These are phyloP conservation scores for Zaprionus kolodkinae DNA, from an alignment of 1,140 invertebrate species.

Conservation along the genomic window DNA sequence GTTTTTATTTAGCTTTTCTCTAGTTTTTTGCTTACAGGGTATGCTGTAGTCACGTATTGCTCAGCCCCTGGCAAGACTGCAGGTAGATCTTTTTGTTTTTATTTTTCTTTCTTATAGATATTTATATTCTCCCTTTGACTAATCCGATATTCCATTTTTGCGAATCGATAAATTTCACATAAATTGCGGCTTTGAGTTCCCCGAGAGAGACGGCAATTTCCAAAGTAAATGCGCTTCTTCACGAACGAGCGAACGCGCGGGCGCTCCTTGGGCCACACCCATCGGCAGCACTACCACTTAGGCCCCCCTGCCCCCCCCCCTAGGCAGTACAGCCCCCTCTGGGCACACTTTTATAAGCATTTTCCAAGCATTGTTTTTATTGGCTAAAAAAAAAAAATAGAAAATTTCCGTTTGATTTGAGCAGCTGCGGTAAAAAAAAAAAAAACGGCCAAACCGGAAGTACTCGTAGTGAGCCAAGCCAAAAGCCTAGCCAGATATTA, in stretches of 20 bases:
- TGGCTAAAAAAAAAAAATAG: slow-evolving; percentile 25
- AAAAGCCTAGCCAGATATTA: slow-evolving; percentile 30
- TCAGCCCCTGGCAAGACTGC: slow-evolving; percentile 16
- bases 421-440: slow-evolving; percentile 31
- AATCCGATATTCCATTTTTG: slow-evolving; percentile 60
- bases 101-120: slow-evolving; percentile 1
- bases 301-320: not conserved
- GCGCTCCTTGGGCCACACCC: slow-evolving; percentile 68
- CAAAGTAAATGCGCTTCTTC: slow-evolving; percentile 66
- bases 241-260: slow-evolving; percentile 60
- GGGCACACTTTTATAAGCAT: slow-evolving; percentile 53
- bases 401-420: slow-evolving; percentile 75
- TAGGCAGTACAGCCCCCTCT: slow-evolving; percentile 18
- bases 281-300: slow-evolving; percentile 7
- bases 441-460: slow-evolving; percentile 60
- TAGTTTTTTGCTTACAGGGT: slow-evolving; percentile 38
- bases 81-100: slow-evolving; percentile 24
- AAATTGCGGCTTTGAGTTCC: slow-evolving; percentile 44
- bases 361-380: slow-evolving; percentile 50
- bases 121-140: slow-evolving; percentile 1
- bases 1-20: not conserved
- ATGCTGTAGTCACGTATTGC: slow-evolving; percentile 4
- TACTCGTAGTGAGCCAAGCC: slow-evolving; percentile 60
- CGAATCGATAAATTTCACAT: slow-evolving; percentile 77
- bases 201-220: slow-evolving; percentile 50